Base-by-base conservation (phyloP, 2,888 invertebrate genomes). In the Oscheius sp. region DNA sequence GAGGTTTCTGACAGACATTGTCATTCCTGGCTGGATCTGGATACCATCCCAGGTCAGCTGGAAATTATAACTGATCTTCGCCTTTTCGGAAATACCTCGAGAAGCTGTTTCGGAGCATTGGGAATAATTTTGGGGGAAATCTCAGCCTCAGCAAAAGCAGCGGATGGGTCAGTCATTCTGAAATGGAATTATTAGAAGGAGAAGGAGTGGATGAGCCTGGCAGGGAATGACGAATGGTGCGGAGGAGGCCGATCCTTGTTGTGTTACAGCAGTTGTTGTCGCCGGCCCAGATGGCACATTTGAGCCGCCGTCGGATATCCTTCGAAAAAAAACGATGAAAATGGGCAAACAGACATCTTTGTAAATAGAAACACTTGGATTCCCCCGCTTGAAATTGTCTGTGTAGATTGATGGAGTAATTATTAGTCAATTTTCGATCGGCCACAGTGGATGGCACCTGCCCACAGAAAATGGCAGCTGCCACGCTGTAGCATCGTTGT, bases 41-140 rank as follows among this genome's bases (percentile, higher is more conserved):
- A 86, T 85, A 41, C 88, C 88, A 52, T 87, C 88, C 80, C 87
- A 88, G 49, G 79, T 75, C 59, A 86, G 76, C 87, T 35, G 35
- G 35, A 35, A 35, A 35, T 35, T 3, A 35, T 9, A 6, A 86
- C 13, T 23, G 7, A 16, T 35, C n/a, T 16, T 16, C 29, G 18
- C 18, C 29, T 35, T 35, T 35, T 9, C 5, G 9, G 35, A 9
- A 35, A 6, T 35, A 35, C 35, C 35, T 76, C 75, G 55, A 81
- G 73, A 27, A 78, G 81, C 69, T 86, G 77, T 29, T 82, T 76
- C 21, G 88, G 88, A 6, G 88, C 76, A 46, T 82, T 78, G 7
- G 87, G 86, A 23, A 88, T 78, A 72, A 88, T 85, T 13, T 84
- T 82, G 21, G 88, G 88, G 13, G 84, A 80, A 61, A 88, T 85